Evolutionary conservation across 1,140 invertebrate species (phyloP).

Genomic region (Cepaea nemoralis): DNA sequence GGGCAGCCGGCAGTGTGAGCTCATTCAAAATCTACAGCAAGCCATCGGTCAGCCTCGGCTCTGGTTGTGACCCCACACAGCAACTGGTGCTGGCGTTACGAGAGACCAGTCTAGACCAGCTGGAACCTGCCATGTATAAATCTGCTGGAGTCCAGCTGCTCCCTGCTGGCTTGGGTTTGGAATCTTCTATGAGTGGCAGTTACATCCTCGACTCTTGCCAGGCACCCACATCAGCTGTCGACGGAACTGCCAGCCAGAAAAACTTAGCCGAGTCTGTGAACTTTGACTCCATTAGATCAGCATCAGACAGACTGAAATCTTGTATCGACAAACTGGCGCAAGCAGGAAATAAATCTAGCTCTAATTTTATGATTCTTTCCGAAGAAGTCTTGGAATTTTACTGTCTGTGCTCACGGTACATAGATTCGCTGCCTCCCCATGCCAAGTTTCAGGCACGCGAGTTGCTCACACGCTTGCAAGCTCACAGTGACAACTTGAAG

Average conservation of each 20-base stretch:
- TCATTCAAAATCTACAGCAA: slow-evolving; percentile 41
- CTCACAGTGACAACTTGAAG: slow-evolving; percentile 82
- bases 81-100: not conserved
- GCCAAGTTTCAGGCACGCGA: slow-evolving; percentile 90
- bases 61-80: not conserved
- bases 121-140: slow-evolving; percentile 21
- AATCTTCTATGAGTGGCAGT: slow-evolving; percentile 40
- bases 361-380: slow-evolving; percentile 67
- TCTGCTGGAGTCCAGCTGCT: slow-evolving; percentile 4
- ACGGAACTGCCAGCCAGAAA: slow-evolving; percentile 43
- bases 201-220: not conserved
- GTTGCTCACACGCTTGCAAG: slow-evolving; percentile 84
- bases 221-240: not conserved
- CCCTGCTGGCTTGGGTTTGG: not conserved
- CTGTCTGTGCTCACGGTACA: slow-evolving; percentile 64
- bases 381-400: slow-evolving; percentile 68
- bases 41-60: slow-evolving; percentile 13
- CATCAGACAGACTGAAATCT: slow-evolving; percentile 55
- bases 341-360: slow-evolving; percentile 64
- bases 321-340: slow-evolving; percentile 60
- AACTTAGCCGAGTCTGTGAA: slow-evolving; percentile 52
- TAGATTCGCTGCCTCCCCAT: slow-evolving; percentile 81
- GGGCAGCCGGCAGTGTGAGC: slow-evolving; percentile 21
- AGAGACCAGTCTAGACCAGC: slow-evolving; percentile 43
- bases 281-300: slow-evolving; percentile 59